A percentile compares a stretch with the other conserved stretches of the same genome.
phyloP scores from a whole-genome alignment of 2,797 vertebrate species.

The Mormyrus hasselquistii region DNA sequence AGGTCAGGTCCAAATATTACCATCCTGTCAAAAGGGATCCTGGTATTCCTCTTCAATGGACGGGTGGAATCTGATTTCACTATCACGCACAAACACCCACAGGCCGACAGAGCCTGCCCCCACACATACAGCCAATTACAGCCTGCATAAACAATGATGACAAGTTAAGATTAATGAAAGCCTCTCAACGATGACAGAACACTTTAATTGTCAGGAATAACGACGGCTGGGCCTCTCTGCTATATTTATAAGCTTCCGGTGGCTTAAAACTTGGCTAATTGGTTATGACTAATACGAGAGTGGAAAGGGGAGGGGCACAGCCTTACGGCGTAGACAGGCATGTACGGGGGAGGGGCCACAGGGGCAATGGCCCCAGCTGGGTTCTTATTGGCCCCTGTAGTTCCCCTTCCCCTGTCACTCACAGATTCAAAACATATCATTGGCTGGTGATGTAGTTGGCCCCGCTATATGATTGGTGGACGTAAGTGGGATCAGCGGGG shows the following conservation, averaged over 20 bases:
- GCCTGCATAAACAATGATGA: slow-evolving; percentile 94
- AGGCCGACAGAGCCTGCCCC: slow-evolving; percentile 43
- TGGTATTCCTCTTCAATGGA: slow-evolving; percentile 37
- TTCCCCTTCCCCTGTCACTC: background rate
- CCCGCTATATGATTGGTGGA: background rate
- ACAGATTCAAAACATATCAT: background rate
- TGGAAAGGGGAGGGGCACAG: slow-evolving; percentile 44
- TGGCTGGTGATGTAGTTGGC: background rate
- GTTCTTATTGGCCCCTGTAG: background rate
- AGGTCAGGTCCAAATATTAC: background rate
- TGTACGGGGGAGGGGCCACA: background rate
- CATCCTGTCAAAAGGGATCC: slow-evolving; percentile 16
- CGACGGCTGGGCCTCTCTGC: slow-evolving; percentile 81
- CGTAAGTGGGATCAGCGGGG: background rate
- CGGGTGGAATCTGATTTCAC: slow-evolving; percentile 67
- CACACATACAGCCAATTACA: slow-evolving; percentile 61
- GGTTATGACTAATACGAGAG: slow-evolving; percentile 90
- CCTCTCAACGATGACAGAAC: slow-evolving; percentile 84
- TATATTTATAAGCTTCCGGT: slow-evolving; percentile 80
- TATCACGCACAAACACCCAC: slow-evolving; percentile 45
- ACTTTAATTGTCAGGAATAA: slow-evolving; percentile 95
- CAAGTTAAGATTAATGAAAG: slow-evolving; percentile 98
- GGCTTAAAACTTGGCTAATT: slow-evolving; percentile 83
- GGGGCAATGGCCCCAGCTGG: background rate
- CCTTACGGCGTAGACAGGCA: background rate